Conservation (phyloP, 2,797 vertebrate genomes). For the Melanotaenia parkinsoni region DNA sequence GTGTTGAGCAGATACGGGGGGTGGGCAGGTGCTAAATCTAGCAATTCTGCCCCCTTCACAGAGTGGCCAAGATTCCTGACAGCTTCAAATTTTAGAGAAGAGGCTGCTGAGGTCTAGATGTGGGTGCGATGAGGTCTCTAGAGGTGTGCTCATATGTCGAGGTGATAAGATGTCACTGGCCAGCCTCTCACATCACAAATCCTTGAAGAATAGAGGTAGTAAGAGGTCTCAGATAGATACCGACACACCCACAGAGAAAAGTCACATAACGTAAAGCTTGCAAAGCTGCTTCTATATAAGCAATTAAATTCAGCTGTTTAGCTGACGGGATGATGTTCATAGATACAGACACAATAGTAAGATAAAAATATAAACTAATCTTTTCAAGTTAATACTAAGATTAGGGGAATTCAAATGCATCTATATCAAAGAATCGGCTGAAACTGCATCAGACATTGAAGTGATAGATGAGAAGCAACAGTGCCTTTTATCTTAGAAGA, state of each 20-base stretch:
- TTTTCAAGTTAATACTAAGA: not conserved
- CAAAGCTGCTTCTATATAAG: not conserved
- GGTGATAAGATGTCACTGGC: conserved; percentile 36
- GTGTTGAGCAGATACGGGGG: conserved; percentile 33
- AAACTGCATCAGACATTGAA: conserved; percentile 18
- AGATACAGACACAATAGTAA: not conserved
- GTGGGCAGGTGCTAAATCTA: conserved; percentile 52
- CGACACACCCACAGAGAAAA: conserved; percentile 3
- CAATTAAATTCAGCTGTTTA: no score
- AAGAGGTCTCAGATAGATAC: not conserved
- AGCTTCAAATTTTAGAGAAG: conserved; percentile 25
- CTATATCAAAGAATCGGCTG: not conserved
- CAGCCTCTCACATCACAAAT: conserved; percentile 27
- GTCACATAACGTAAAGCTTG: not conserved
- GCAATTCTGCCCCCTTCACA: conserved; percentile 36
- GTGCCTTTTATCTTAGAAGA: conserved; percentile 25
- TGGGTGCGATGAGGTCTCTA: conserved; percentile 33
- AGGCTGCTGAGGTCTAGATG: conserved; percentile 17
- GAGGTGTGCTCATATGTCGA: conserved; percentile 38
- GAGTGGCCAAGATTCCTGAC: conserved; percentile 55
- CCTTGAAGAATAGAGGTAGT: conserved; percentile 11
- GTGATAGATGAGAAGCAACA: conserved; percentile 30
- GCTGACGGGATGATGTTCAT: not conserved
- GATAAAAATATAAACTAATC: not conserved
- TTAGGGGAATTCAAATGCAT: not conserved